Base-by-base conservation (phyloP, 2,888 invertebrate species). In the Uloborus plumipes region DNA sequence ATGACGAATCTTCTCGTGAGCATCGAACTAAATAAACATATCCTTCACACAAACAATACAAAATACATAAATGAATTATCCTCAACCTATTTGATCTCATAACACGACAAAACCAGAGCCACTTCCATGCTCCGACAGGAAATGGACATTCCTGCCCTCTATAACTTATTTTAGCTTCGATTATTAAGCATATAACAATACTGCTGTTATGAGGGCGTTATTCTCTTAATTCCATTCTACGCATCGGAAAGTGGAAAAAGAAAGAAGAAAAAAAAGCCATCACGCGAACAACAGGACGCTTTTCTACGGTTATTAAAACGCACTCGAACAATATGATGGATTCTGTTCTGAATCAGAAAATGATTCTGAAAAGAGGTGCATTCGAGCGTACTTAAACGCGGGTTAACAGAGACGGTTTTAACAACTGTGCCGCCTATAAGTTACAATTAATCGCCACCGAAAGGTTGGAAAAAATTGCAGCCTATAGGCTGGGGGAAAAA, bases 141-240 rank as follows among this genome's bases (percentile, higher is more conserved):
- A 64, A 16, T 16, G 64, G 39, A 26, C 31, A 55, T 55, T 55
- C 16, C 55, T 18, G 59, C 55, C 22, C 47, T 65, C 59, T 39
- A 75, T 75, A 66, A 75, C 67, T 67, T 26, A 75, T 67, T 67
- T 67, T 59, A 18, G n/a, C 31, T 75, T 75, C 75, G 67, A 50
- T 75, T 75, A 67, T 67, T 39, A 71, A 51, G 20, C 13, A 6
- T 22, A 18, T 20, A 69, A 69, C 69, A 69, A 64, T 64, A 55
- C 39, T 50, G 53, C 67, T 13, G 61, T n/a, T 53, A 72, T 72
- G 51, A 72, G 49, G 62, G 61, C 53, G 71, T 72, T 50, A 72
- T 65, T 64, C 62, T 72, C 49, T 73, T 64, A 73, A 64, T 73
- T 73, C 64, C 50, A 20, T 53, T 26, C 20, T 55, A 9, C 16